Evolutionary conservation across 2,888 invertebrate species (phyloP), one percentile per base, ranked within the genome.

Genomic region (Opisthograptis luteolata): DNA sequence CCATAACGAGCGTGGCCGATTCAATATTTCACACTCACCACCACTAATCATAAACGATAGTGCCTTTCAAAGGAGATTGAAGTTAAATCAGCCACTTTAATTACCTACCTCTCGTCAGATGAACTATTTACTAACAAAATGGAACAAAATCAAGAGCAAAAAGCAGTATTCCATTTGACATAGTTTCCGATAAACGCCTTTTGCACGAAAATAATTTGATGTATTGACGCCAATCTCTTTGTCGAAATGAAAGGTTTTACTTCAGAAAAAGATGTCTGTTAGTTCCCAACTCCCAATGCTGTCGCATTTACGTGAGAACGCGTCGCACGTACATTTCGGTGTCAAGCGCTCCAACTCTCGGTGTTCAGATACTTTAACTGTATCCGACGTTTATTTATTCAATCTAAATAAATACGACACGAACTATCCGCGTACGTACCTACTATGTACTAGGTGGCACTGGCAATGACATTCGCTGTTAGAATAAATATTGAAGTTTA

Each of bases 1-100:
- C 65, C 60, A 65, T 67, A 74, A 73, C 73, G 67, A 79, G 76
- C 87, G 85, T 84, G 63, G 64, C 85, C 59, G 77, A 88, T 87
- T 58, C 79, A 70, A 88, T 88, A 81, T 76, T 81, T 81, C 84
- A 88, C 89, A 87, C 76, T 80, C 71, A 73, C 83, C 79, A 81
- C 79, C 67, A 66, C 77, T 84, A 87, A 87, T 87, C 81, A 82
- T 81, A 79, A 72, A 66, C 73, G 73, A 81, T 83, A 84, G 78
- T 77, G 78, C 70, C 35, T 75, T 73, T 76, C 74, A 73, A 78
- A 81, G 71, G 75, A 74, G 74, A 81, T 81, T 80, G 75, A 74
- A 79, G 76, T 75, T 66, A 68, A 73, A 73, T 73, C 62, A 65
- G 60, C 47, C 60, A 59, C 42, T 57, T 47, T 59, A 58, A 58